phyloP scores from a whole-genome alignment of 2,113 vertebrate genomes.

The Ptilonorhynchus violaceus region DNA sequence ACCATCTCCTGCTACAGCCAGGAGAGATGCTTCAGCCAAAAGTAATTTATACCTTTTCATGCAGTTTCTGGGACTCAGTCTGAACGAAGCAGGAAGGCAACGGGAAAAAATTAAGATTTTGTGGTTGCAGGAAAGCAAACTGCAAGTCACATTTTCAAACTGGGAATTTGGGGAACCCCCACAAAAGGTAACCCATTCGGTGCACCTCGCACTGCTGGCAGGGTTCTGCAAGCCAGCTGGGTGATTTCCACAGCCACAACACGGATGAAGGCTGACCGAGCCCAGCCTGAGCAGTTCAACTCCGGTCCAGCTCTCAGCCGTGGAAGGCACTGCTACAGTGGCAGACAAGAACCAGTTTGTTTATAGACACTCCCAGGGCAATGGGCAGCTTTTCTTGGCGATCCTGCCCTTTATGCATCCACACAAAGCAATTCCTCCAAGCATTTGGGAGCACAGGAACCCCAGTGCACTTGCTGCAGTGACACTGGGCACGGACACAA shows the following conservation, averaged over 20 bases:
- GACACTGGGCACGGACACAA: background rate
- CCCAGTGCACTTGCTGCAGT: background rate
- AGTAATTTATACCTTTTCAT: background rate
- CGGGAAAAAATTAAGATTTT: background rate
- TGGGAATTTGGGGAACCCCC: background rate
- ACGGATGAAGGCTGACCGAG: background rate
- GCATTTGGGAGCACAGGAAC: background rate
- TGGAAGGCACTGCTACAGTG: background rate
- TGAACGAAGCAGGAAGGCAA: background rate
- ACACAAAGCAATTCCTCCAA: background rate
- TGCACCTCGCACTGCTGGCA: background rate
- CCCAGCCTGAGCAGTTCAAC: background rate
- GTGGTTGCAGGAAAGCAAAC: background rate
- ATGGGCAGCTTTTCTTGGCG: background rate
- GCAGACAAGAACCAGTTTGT: background rate
- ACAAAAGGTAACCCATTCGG: background rate
- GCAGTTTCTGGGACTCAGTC: background rate
- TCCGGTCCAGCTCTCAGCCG: background rate
- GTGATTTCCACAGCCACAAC: background rate
- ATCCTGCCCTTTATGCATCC: background rate
- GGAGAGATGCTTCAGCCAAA: background rate
- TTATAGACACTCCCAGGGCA: background rate
- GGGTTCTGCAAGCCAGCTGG: background rate
- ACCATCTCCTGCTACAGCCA: no score
- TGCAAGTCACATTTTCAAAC: background rate